These are phyloP conservation scores for Mnemiopsis leidyi DNA, from an alignment of 37 sponge, comb jelly and placozoan genomes.

Conservation along the genomic window DNA sequence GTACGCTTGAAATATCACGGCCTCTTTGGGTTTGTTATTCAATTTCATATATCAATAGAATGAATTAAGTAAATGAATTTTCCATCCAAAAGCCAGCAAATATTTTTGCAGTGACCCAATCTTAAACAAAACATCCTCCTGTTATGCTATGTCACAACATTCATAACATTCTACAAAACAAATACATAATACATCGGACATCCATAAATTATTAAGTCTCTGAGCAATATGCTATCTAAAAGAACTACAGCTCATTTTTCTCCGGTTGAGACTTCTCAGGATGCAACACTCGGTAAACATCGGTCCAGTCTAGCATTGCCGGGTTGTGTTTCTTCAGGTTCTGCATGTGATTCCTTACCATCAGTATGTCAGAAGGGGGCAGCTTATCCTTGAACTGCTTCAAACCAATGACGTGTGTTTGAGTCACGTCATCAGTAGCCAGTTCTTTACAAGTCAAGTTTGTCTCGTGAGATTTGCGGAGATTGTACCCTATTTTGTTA, in stretches of 20 bases:
- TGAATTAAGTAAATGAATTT: too few species aligned
- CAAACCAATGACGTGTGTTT: constrained; percentile 35
- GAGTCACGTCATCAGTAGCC: constrained; percentile 30
- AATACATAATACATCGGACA: too few species aligned
- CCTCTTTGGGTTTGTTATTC: too few species aligned
- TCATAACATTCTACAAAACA: too few species aligned
- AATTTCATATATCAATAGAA: too few species aligned
- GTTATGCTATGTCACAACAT: too few species aligned
- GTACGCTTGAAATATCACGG: too few species aligned
- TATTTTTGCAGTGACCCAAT: too few species aligned
- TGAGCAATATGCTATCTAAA: too few species aligned
- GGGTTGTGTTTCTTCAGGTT: constrained; percentile 29
- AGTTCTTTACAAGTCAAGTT: constrained; percentile 12
- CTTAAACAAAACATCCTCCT: too few species aligned
- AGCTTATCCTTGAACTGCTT: not conserved
- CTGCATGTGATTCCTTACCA: constrained; percentile 54
- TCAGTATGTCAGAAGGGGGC: constrained; percentile 8
- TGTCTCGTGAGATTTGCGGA: not conserved
- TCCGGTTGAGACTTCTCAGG: not conserved
- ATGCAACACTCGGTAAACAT: not conserved
- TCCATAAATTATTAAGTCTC: too few species aligned
- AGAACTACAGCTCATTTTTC: not conserved
- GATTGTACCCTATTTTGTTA: not conserved
- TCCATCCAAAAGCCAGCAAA: too few species aligned
- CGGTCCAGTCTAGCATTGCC: constrained; percentile 24